Base-by-base conservation (phyloP, 2,797 vertebrate genomes). In the Alosa sapidissima region DNA sequence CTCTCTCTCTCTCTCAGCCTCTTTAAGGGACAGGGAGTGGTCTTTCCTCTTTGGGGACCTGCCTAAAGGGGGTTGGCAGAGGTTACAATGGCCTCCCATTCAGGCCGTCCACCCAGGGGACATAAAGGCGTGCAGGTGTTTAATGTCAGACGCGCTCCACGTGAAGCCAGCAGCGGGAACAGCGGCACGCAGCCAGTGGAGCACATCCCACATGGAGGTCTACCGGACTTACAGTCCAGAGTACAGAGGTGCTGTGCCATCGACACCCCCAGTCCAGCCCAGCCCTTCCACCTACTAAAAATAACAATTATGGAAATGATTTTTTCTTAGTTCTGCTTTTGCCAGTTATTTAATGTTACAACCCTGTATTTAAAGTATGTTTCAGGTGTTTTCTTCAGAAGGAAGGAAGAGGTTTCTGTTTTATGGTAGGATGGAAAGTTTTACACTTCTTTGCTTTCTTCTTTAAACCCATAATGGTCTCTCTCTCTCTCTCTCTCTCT, bases 81-180 rank as follows among this genome's bases (percentile, higher is more conserved):
- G 91, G 89, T 89, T 86, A 93, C 92, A 94, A 93, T 92, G 90
- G 91, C 88, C 84, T 86, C 87, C 87, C 91, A 91, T 93, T 93
- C 92, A 93, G 89, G 89, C 89, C 82, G 88, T 90, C 91, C 91
- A 91, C 93, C 93, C 90, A 90, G 90, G 90, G 90, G 88, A 90
- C 93, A 92, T 94, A 94, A 94, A 94, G 93, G 93, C 93, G 93
- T 94, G 93, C 94, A 94, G 94, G 94, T 95, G 93, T 94, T 94
- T 91, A 93, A 94, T 85, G 94, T 94, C 93, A 93, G 86, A 91
- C 92, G 89, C 83, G 91, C 89, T 94, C 93, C 89, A 89, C 85
- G 78, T 52, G 87, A 91, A 88, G 90, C 87, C 88, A 86, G 48
- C 88, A 85, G 45, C 48, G 86, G 89, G 92, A 94, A 94, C 93